Evolutionary conservation across 2,888 invertebrate species (phyloP).

Genomic region (Thecocarcelia acutangulata): DNA sequence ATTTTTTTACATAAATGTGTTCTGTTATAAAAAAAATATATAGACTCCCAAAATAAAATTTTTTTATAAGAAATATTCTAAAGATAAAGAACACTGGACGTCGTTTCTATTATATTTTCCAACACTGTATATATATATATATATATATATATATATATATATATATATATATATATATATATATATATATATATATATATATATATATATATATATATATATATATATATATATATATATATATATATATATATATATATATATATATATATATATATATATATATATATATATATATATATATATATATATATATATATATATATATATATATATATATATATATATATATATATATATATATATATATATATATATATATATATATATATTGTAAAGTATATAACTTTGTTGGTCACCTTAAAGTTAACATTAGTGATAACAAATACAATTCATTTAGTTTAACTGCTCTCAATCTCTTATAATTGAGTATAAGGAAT

Average conservation of each 20-base stretch:
- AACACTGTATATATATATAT: constrained; percentile 1
- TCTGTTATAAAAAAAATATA: no score
- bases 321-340: constrained; percentile 2
- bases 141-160: constrained; percentile 2
- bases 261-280: constrained; percentile 2
- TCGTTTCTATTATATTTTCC: no score
- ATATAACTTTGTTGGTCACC: no score
- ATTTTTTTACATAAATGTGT: no score
- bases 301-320: constrained; percentile 1
- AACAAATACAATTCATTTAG: no score
- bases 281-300: constrained; percentile 5
- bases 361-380: constrained; percentile 1
- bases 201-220: constrained; percentile 5
- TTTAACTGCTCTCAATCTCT: no score
- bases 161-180: constrained; percentile 6
- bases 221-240: constrained; percentile 2
- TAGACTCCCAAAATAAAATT: no score
- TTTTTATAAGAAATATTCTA: no score
- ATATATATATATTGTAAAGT: no score
- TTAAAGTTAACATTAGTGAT: no score
- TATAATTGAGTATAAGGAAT: no score
- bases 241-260: constrained; percentile 5
- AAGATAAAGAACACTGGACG: no score
- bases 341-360: constrained; percentile 7
- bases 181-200: constrained; percentile 2